Percentiles rank a stretch among this genome's conserved stretches.
Evolutionary conservation across 2,113 vertebrate species (phyloP).

Genomic region (Cairina moschata): DNA sequence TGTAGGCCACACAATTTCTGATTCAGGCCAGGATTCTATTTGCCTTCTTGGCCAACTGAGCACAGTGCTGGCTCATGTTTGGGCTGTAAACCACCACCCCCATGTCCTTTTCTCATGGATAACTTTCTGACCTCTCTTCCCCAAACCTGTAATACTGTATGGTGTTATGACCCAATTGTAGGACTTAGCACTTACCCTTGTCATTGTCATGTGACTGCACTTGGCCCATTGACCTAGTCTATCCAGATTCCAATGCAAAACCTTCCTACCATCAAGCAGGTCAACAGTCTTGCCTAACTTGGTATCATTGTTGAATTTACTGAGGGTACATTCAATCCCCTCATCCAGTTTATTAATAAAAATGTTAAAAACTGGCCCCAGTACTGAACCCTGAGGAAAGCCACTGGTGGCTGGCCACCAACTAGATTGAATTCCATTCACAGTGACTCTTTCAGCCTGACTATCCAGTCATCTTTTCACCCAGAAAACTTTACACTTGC

Average conservation of each 20-base stretch:
- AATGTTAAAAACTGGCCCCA: neutral
- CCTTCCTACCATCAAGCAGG: neutral
- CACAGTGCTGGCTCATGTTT: too few relatives aligned
- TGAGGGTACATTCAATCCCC: neutral
- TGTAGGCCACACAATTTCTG: too few relatives aligned
- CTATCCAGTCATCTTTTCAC: neutral
- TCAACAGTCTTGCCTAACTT: neutral
- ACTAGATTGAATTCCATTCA: neutral
- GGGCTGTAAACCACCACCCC: too few relatives aligned
- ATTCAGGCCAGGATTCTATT: too few relatives aligned
- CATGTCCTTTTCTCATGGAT: too few relatives aligned
- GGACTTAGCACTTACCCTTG: neutral
- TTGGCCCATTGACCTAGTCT: neutral
- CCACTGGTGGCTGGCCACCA: neutral
- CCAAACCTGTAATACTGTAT: too few relatives aligned
- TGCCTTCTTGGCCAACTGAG: too few relatives aligned
- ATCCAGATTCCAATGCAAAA: neutral
- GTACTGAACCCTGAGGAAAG: neutral
- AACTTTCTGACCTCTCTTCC: too few relatives aligned
- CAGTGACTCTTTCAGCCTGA: neutral
- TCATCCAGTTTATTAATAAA: neutral
- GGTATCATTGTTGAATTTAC: neutral
- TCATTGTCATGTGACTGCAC: neutral
- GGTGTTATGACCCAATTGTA: neutral
- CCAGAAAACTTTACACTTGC: too few relatives aligned